These are phyloP conservation scores for Podarcis muralis DNA, from an alignment of 2,113 vertebrate species.

Conservation along the genomic window DNA sequence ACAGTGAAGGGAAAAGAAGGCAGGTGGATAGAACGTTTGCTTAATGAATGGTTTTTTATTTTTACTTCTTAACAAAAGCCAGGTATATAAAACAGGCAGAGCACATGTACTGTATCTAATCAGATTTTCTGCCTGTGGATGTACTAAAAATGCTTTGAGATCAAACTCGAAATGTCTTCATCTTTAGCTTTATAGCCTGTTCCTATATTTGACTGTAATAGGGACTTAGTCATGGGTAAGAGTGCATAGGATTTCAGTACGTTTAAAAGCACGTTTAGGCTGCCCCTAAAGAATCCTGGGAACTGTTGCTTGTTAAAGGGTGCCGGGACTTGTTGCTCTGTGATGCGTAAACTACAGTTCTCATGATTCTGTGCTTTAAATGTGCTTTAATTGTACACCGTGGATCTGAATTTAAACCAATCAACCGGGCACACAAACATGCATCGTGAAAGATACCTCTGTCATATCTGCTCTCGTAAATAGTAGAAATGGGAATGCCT, in stretches of 20 bases:
- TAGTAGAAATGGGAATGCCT: conserved; percentile 79
- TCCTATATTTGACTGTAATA: conserved; percentile 4
- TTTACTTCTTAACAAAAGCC: too few relatives aligned
- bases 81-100: not conserved
- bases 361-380: too few relatives aligned
- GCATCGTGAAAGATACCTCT: conserved; percentile 70
- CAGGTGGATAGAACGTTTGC: not conserved
- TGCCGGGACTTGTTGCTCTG: too few relatives aligned
- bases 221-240: not conserved
- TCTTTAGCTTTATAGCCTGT: not conserved
- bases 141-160: not conserved
- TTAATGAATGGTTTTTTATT: not conserved
- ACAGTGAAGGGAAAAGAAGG: not conserved
- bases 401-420: not conserved
- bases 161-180: not conserved
- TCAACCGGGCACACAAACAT: conserved; percentile 15
- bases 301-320: too few relatives aligned
- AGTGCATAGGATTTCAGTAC: not conserved
- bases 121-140: too few relatives aligned
- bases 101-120: too few relatives aligned
- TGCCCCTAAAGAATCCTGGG: too few relatives aligned
- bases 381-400: too few relatives aligned
- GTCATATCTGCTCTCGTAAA: conserved; percentile 73
- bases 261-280: too few relatives aligned
- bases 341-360: too few relatives aligned